Conservation (phyloP, 1,140 invertebrate genomes). For the Hyposmocoma kahamanoa region DNA sequence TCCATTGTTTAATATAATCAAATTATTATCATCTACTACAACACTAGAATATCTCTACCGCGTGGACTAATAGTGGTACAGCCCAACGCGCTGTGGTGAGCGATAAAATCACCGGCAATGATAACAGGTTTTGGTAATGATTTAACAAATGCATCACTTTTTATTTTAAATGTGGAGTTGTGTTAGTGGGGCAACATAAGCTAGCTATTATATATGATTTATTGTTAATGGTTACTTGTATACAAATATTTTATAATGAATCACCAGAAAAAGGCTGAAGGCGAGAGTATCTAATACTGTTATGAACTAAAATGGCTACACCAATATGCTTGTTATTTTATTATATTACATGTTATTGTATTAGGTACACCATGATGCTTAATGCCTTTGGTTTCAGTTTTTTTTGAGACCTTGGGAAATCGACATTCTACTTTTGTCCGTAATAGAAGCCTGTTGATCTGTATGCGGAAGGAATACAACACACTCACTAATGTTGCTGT, state of each 20-base stretch:
- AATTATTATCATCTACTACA: conserved; percentile 11
- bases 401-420: background rate
- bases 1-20: conserved; percentile 16
- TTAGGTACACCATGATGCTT: background rate
- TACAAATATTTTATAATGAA: conserved; percentile 1
- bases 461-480: background rate
- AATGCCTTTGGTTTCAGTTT: background rate
- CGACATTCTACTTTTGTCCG: background rate
- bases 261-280: background rate
- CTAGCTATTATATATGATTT: conserved; percentile 6
- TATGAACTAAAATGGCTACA: conserved; percentile 22
- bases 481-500: too few species aligned
- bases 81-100: conserved; percentile 16
- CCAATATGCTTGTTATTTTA: conserved; percentile 20
- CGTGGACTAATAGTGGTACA: conserved; percentile 5
- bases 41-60: conserved; percentile 5
- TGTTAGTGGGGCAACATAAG: conserved; percentile 12
- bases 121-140: conserved; percentile 16
- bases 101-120: conserved; percentile 22
- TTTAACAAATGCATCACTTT: conserved; percentile 14
- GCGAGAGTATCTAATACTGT: conserved; percentile 7
- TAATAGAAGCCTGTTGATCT: background rate
- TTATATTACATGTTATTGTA: conserved; percentile 3
- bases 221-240: conserved; percentile 2
- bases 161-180: conserved; percentile 8